Percentiles rank a stretch among this genome's conserved stretches.
phyloP scores from a whole-genome alignment of 2,113 vertebrate species.

The Calonectris borealis region DNA sequence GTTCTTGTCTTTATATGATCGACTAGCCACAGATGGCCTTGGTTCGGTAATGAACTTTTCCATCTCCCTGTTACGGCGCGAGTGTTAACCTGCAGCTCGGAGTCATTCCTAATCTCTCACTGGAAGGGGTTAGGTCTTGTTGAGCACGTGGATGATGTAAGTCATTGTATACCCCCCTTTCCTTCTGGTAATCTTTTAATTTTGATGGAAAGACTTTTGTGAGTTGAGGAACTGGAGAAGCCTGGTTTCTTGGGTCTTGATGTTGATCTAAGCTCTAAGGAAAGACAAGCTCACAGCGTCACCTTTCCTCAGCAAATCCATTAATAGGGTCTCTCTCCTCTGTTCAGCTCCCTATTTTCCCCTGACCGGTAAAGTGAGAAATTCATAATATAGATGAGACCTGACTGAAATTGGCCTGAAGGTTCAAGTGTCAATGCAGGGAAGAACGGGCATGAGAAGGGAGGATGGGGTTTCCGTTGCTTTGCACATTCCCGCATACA shows the following conservation, averaged over 20 bases:
- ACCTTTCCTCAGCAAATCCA: not conserved
- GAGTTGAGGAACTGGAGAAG: not conserved
- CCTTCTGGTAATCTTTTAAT: not conserved
- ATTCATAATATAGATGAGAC: not conserved
- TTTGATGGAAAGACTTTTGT: not conserved
- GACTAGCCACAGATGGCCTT: not conserved
- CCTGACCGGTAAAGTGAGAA: not conserved
- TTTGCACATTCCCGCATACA: not conserved
- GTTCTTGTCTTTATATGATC: not conserved
- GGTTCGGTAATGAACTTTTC: not conserved
- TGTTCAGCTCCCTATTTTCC: not conserved
- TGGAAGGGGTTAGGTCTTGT: not conserved
- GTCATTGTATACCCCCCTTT: not conserved
- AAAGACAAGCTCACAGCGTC: not conserved
- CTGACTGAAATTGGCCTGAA: not conserved
- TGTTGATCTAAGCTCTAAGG: not conserved
- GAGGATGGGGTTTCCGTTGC: not conserved
- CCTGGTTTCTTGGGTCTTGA: not conserved
- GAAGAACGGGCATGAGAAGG: not conserved
- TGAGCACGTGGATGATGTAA: not conserved
- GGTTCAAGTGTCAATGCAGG: not conserved
- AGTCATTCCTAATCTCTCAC: not conserved
- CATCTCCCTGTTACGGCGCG: not conserved
- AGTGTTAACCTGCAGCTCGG: not conserved
- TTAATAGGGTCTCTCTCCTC: not conserved